Conservation (phyloP, 2,797 vertebrate species). For the Gouania willdenowi region DNA sequence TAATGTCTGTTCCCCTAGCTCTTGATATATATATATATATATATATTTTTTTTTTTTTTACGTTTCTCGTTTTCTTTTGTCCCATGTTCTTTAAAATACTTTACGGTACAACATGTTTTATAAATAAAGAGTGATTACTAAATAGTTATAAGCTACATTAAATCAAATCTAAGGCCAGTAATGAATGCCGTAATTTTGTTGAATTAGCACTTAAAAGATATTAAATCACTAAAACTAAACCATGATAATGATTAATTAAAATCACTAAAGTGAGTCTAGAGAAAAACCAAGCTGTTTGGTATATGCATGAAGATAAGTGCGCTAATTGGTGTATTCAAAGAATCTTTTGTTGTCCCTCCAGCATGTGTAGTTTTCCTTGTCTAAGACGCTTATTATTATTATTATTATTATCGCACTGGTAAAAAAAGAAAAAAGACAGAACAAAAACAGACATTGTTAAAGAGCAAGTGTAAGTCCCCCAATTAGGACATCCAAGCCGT, state of each 20-base stretch:
- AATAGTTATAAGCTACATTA: too few species aligned
- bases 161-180: constrained; percentile 39
- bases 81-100: too few species aligned
- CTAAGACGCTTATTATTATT: constrained; percentile 73
- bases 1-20: too few species aligned
- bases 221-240: constrained; percentile 41
- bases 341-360: constrained; percentile 69
- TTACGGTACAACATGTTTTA: too few species aligned
- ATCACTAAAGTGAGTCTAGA: constrained; percentile 65
- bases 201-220: constrained; percentile 44
- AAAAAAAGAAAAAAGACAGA: constrained; percentile 42
- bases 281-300: constrained; percentile 66
- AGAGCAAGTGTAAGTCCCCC: constrained; percentile 69
- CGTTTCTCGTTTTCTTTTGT: too few species aligned
- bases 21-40: too few species aligned
- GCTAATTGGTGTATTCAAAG: constrained; percentile 75
- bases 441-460: constrained; percentile 73
- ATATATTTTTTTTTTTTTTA: too few species aligned
- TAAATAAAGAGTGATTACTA: too few species aligned
- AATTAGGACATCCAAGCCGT: constrained; percentile 73
- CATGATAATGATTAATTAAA: constrained; percentile 73
- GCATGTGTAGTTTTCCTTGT: constrained; percentile 75
- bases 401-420: constrained; percentile 58
- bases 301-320: constrained; percentile 72
- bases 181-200: constrained; percentile 58